Conservation (phyloP, 2,888 invertebrate genomes). For the Nasonovia ribisnigri region DNA sequence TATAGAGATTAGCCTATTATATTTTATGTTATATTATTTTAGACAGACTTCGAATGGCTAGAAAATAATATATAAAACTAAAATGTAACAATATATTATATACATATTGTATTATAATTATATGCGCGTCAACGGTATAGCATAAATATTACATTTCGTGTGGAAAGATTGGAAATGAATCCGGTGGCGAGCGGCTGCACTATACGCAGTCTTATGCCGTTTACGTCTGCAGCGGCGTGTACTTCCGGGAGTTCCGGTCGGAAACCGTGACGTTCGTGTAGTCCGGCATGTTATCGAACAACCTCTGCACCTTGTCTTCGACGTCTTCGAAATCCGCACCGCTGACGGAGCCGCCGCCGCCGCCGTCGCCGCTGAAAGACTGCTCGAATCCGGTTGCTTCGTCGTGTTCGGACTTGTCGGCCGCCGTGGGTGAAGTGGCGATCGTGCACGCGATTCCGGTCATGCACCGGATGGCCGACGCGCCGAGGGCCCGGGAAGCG, state of each 20-base stretch:
- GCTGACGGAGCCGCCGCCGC: background rate
- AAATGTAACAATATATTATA: background rate
- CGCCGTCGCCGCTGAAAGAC: background rate
- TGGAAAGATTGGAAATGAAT: background rate
- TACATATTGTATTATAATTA: background rate
- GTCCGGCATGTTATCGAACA: slow-evolving; percentile 47
- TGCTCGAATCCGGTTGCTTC: background rate
- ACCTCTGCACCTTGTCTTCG: slow-evolving; percentile 40
- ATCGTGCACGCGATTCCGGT: slow-evolving; percentile 51
- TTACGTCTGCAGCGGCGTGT: slow-evolving; percentile 21
- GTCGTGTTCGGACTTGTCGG: background rate
- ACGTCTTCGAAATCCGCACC: slow-evolving; percentile 5
- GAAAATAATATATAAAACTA: background rate
- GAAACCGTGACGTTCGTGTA: slow-evolving; percentile 44
- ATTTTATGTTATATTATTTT: background rate
- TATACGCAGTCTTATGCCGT: background rate
- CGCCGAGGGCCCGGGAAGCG: slow-evolving; percentile 1
- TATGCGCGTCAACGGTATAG: background rate
- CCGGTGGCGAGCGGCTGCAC: background rate
- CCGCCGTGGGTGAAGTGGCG: background rate
- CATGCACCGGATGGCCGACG: slow-evolving; percentile 43
- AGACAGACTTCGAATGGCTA: background rate
- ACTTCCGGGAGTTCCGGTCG: slow-evolving; percentile 9
- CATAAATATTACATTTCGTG: background rate
- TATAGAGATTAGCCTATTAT: background rate